phyloP scores from a whole-genome alignment of 2,888 invertebrate genomes.

The Liposcelis brunnea region DNA sequence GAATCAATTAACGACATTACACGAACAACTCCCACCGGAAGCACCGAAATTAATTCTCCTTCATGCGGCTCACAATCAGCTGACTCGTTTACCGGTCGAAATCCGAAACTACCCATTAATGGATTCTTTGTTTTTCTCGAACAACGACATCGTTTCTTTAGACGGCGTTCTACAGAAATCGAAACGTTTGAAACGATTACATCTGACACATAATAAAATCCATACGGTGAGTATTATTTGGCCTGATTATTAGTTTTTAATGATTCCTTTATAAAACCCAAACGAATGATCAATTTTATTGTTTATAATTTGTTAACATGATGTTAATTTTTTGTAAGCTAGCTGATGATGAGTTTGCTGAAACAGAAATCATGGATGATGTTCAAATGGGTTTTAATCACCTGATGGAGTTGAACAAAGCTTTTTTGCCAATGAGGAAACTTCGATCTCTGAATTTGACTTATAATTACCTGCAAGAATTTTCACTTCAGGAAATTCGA shows the following conservation, averaged over 20 bases:
- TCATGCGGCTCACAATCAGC: slow-evolving; percentile 54
- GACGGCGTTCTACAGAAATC: slow-evolving; percentile 56
- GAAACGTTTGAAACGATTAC: slow-evolving; percentile 43
- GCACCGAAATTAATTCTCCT: slow-evolving; percentile 44
- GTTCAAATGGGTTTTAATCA: slow-evolving; percentile 57
- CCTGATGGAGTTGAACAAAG: slow-evolving; percentile 51
- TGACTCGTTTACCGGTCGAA: slow-evolving; percentile 52
- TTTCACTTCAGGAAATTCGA: slow-evolving; percentile 62
- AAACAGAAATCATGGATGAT: slow-evolving; percentile 48
- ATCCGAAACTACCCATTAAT: slow-evolving; percentile 49
- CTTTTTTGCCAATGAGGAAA: slow-evolving; percentile 47
- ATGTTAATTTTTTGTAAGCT: slow-evolving; percentile 28
- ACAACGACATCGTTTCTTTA: slow-evolving; percentile 50
- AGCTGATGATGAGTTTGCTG: slow-evolving; percentile 56
- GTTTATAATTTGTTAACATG: too few relatives aligned
- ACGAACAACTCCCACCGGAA: slow-evolving; percentile 54
- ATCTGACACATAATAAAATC: slow-evolving; percentile 55
- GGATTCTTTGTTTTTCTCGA: slow-evolving; percentile 51
- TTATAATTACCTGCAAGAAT: slow-evolving; percentile 54
- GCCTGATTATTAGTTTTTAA: neutral
- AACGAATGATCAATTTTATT: neutral
- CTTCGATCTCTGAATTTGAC: slow-evolving; percentile 55
- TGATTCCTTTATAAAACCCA: neutral
- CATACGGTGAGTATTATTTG: slow-evolving; percentile 38
- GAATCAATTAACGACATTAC: slow-evolving; percentile 55